Evolutionary conservation across 2,113 vertebrate genomes (phyloP), one percentile per base, ranked within the genome.

Genomic region (Cheilinus undulatus): DNA sequence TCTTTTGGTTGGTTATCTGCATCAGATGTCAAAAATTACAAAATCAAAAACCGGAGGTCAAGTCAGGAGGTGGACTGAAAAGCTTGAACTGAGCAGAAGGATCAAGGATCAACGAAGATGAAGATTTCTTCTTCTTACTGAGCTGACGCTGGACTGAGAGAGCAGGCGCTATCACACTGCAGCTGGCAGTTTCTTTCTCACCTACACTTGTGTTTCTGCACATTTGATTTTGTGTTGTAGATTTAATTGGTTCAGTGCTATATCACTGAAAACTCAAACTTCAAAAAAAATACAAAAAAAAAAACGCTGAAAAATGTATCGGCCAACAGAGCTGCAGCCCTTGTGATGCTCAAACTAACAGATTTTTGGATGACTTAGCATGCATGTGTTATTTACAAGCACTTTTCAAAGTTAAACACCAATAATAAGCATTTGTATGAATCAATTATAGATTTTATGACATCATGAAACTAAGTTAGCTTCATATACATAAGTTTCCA

Each of bases 211-310:
- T 28, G 43, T 32, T 50, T 24, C 15, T 28, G 28, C 53, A 61
- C 24, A 32, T 72, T 67, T 60, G 28, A 43, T 45, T 27, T 19
- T 38, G 43, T 71, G n/a, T 36, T 65, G 53, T 17, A 8, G 15
- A 34, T 66, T 61, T 59, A 58, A 59, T 8, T 54, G 32, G 8
- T 30, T 38, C 24, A 36, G 40, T 43, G 30, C 53, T 24, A 66
- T 14, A 66, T 2, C 1, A 23, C 4, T 1, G 36, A 59, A 5
- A 27, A 27, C 10, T 11, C 23, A 22, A 6, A 42, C 26, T 36
- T 26, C 24, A 15, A 67, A 20, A n/a, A n/a, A n/a, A n/a, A n/a
- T n/a, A n/a, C n/a, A n/a, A n/a, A n/a, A n/a, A n/a, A n/a, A n/a
- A 40, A 20, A 56, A 51, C 24, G 26, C 32, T 19, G 26, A 63